A percentile compares a stretch with the other conserved stretches of the same genome.
Conservation (phyloP, 53 echinoderm and acorn worm genomes). For the Paracentrotus lividus region DNA sequence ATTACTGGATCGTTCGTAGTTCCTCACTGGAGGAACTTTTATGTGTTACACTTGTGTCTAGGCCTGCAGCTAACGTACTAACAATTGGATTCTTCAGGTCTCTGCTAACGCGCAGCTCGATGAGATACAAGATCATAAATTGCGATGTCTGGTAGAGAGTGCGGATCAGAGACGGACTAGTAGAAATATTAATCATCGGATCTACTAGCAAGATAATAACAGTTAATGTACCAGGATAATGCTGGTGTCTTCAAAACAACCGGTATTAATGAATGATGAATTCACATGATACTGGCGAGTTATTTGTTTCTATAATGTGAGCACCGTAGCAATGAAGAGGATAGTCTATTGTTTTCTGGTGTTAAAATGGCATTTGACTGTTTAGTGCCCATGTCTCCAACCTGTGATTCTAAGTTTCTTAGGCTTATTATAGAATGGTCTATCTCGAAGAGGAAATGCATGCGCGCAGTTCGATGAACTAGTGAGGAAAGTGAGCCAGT, state of each 20-base stretch:
- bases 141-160: too few species aligned
- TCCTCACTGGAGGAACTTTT: too few species aligned
- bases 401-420: neutral
- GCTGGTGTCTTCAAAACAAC: too few species aligned
- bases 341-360: neutral
- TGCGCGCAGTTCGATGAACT: neutral
- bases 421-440: neutral
- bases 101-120: neutral
- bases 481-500: neutral
- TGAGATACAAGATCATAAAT: too few species aligned
- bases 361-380: slow-evolving; percentile 13
- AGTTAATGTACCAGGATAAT: neutral
- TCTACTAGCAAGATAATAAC: neutral
- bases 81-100: neutral
- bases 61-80: too few species aligned
- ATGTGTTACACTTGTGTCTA: neutral
- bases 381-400: neutral
- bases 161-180: too few species aligned
- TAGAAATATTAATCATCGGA: too few species aligned
- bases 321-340: neutral
- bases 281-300: neutral
- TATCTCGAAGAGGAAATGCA: neutral
- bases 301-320: neutral
- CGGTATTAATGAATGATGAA: too few species aligned
- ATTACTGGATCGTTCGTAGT: neutral